A percentile compares a stretch with the other conserved stretches of the same genome.
phyloP scores from a whole-genome alignment of 2,113 vertebrate species.

The Crypturellus undulatus region DNA sequence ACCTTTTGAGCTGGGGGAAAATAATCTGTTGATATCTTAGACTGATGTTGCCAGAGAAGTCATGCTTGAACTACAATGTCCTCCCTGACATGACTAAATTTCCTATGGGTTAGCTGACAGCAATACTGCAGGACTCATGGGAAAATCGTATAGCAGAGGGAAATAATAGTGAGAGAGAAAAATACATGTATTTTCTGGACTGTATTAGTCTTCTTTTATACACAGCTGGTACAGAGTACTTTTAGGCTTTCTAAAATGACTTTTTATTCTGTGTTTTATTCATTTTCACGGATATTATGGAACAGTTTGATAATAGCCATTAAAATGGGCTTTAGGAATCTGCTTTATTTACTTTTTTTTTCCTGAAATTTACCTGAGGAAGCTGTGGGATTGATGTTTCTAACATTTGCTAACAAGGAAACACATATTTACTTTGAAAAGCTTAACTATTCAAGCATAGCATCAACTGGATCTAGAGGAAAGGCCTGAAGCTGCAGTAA shows the following conservation, averaged over 20 bases:
- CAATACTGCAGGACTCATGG: not conserved
- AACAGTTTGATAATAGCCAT: not conserved
- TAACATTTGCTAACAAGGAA: not conserved
- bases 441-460: not conserved
- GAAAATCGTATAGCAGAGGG: not conserved
- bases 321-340: not conserved
- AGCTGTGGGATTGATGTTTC: not conserved
- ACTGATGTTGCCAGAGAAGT: slow-evolving; percentile 1
- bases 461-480: not conserved
- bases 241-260: not conserved
- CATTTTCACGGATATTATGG: not conserved
- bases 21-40: not conserved
- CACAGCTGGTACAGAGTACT: not conserved
- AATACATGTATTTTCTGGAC: not conserved
- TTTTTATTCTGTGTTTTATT: not conserved
- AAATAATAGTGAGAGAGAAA: not conserved
- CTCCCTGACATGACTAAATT: slow-evolving; percentile 29
- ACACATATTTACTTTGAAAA: accelerated
- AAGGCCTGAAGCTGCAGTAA: not conserved
- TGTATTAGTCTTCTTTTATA: not conserved
- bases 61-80: slow-evolving; percentile 20
- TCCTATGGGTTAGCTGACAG: slow-evolving; percentile 41
- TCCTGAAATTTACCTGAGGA: not conserved
- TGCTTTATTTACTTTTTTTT: not conserved
- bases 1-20: not conserved